Conservation (phyloP, 2,113 vertebrate species). For the Genyomyrus donnyi region DNA sequence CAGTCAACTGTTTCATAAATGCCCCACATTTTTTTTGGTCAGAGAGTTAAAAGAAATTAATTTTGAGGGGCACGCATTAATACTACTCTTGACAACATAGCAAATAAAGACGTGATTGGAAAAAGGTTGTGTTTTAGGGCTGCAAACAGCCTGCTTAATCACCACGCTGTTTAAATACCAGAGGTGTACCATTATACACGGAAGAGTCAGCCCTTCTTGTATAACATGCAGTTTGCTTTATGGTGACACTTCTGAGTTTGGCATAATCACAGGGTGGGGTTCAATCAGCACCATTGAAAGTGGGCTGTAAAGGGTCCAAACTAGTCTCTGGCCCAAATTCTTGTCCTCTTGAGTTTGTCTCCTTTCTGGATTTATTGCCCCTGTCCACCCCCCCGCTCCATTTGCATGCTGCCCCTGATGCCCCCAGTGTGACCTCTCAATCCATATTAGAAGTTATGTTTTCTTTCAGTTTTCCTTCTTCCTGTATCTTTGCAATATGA, state of each 20-base stretch:
- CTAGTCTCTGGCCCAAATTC: not conserved
- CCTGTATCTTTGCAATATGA: not conserved
- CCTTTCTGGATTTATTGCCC: not conserved
- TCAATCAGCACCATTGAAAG: not conserved
- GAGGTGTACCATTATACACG: not conserved
- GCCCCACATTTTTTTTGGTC: not conserved
- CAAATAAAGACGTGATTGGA: not conserved
- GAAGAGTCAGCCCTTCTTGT: not conserved
- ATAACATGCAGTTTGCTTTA: not conserved
- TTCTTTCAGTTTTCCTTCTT: not conserved
- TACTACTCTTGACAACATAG: not conserved
- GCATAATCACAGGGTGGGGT: not conserved
- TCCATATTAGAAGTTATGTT: not conserved
- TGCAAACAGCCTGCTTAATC: not conserved
- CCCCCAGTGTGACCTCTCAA: constrained; percentile 1
- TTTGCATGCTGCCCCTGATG: not conserved
- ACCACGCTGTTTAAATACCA: not conserved
- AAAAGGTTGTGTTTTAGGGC: not conserved
- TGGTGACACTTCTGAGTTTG: not conserved
- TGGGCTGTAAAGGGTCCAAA: not conserved
- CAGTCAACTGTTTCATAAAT: not conserved
- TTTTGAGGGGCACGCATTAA: not conserved
- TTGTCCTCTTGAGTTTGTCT: not conserved
- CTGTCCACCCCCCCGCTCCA: not conserved
- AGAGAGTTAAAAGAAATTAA: not conserved